A percentile compares a stretch with the other conserved stretches of the same genome.
These are phyloP conservation scores for Leptinotarsa juncta DNA, from an alignment of 2,888 invertebrate genomes.

Conservation along the genomic window DNA sequence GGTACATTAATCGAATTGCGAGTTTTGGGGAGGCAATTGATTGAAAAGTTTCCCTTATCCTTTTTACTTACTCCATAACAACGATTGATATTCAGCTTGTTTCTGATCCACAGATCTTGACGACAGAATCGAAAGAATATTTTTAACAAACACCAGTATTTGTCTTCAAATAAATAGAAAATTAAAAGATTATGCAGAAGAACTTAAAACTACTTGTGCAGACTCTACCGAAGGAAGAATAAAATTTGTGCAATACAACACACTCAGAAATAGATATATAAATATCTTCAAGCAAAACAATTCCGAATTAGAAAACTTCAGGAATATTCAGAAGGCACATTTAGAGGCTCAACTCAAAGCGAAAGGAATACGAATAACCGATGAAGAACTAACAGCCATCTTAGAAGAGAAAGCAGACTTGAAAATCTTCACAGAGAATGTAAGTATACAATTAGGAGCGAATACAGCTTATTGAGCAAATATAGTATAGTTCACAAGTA, in stretches of 20 bases:
- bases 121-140: slow-evolving; percentile 52
- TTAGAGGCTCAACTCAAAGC: slow-evolving; percentile 71
- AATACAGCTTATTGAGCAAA: too few species aligned
- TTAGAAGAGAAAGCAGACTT: slow-evolving; percentile 64
- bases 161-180: slow-evolving; percentile 52
- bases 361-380: slow-evolving; percentile 57
- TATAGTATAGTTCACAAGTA: too few species aligned
- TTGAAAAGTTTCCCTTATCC: too few species aligned
- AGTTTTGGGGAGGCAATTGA: too few species aligned
- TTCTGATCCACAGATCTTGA: slow-evolving; percentile 43
- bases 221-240: slow-evolving; percentile 62
- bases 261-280: slow-evolving; percentile 66
- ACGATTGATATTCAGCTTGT: too few species aligned
- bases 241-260: slow-evolving; percentile 67
- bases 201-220: slow-evolving; percentile 44
- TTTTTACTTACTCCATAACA: too few species aligned
- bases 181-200: slow-evolving; percentile 54
- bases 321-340: slow-evolving; percentile 68
- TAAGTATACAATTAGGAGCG: slow-evolving; percentile 52
- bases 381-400: slow-evolving; percentile 64
- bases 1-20: too few species aligned
- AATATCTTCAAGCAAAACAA: slow-evolving; percentile 69
- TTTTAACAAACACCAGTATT: slow-evolving; percentile 56
- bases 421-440: slow-evolving; percentile 68
- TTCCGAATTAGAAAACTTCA: slow-evolving; percentile 66